These are phyloP conservation scores for Petrocephalus sullivani DNA, from an alignment of 2,797 vertebrate species.

Conservation along the genomic window DNA sequence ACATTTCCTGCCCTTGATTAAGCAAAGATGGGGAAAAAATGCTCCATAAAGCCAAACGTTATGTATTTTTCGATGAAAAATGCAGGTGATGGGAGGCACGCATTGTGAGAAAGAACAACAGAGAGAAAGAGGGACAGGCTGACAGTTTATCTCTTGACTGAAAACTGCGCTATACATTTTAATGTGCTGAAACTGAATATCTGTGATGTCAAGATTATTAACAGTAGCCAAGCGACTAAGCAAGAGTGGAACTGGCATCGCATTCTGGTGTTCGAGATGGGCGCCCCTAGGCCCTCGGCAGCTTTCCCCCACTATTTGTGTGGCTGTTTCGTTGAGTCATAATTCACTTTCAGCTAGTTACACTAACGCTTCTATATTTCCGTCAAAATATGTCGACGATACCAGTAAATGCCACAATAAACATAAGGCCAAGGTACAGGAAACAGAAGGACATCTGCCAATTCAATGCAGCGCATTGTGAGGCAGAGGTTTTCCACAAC, in stretches of 20 bases:
- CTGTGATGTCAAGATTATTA: not conserved
- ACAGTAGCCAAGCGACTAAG: not conserved
- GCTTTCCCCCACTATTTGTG: not conserved
- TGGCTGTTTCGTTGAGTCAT: not conserved
- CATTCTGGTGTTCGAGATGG: not conserved
- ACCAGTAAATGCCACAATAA: not conserved
- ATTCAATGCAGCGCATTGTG: not conserved
- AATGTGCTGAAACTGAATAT: not conserved
- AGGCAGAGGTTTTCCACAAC: not conserved
- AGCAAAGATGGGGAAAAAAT: not conserved
- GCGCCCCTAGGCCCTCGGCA: not conserved
- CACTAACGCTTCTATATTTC: not conserved
- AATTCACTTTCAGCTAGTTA: not conserved
- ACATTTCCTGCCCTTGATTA: not conserved
- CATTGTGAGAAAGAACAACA: not conserved
- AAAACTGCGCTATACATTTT: not conserved
- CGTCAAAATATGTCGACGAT: not conserved
- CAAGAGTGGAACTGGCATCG: not conserved
- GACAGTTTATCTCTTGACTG: not conserved
- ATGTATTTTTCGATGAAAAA: not conserved
- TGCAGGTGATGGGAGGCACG: not conserved
- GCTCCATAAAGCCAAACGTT: not conserved
- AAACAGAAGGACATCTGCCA: not conserved
- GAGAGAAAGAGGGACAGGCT: not conserved
- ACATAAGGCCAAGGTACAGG: not conserved